phyloP scores from a whole-genome alignment of 2,888 invertebrate species.

The Calliphora vomitoria region DNA sequence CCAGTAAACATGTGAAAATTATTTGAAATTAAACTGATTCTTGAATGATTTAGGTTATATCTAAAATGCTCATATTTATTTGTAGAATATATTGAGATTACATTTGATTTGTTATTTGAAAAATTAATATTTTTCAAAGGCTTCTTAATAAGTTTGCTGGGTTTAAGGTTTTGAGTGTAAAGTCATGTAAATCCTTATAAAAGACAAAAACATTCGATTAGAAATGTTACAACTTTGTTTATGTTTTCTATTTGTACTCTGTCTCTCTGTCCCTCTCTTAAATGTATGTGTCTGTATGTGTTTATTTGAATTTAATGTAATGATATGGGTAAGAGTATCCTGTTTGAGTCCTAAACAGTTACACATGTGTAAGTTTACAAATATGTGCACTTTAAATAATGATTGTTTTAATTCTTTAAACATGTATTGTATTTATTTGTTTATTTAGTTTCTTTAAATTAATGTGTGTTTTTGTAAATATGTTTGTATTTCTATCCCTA shows the following conservation, averaged over 20 bases:
- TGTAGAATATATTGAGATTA: too few relatives aligned
- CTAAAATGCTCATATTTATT: too few relatives aligned
- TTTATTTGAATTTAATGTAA: not conserved
- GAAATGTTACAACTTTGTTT: conserved; percentile 44
- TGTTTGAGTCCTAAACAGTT: not conserved
- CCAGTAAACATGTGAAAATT: too few relatives aligned
- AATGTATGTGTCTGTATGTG: too few relatives aligned
- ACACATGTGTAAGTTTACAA: not conserved
- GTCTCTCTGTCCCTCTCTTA: not conserved
- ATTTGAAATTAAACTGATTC: too few relatives aligned
- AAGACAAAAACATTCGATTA: conserved; percentile 54
- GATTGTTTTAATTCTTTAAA: conserved; percentile 20
- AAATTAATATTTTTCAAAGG: too few relatives aligned
- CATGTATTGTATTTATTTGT: not conserved
- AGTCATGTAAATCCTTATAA: conserved; percentile 62
- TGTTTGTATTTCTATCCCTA: not conserved
- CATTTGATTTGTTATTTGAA: too few relatives aligned
- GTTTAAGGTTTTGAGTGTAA: conserved; percentile 41
- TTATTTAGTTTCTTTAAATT: not conserved
- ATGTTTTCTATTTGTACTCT: conserved; percentile 21
- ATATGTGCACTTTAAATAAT: conserved; percentile 4
- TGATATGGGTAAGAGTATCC: conserved; percentile 6
- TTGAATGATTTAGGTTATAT: too few relatives aligned
- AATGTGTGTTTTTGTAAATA: not conserved
- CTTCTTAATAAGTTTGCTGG: not conserved